A percentile compares a stretch with the other conserved stretches of the same genome.
Evolutionary conservation across 2,888 invertebrate genomes (phyloP).

Genomic region (Xiphydria camelus): DNA sequence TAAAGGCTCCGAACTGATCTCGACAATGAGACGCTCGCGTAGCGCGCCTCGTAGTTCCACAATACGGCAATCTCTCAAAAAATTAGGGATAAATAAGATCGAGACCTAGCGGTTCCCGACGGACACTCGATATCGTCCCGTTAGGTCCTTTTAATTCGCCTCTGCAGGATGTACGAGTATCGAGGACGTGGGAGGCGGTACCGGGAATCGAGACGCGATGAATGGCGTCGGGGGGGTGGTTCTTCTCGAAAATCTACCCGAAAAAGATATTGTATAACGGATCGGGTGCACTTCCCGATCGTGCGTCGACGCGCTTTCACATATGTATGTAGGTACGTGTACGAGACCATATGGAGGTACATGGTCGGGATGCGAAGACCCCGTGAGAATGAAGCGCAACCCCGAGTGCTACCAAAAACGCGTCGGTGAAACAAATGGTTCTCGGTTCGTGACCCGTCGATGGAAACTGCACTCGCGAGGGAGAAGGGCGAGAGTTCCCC

Average conservation of each 20-base stretch:
- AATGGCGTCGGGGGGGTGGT: neutral
- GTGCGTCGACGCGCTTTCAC: too few species aligned
- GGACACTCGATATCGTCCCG: constrained; percentile 52
- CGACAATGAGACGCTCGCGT: constrained; percentile 15
- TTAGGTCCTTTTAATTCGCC: constrained; percentile 43
- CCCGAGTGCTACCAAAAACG: too few species aligned
- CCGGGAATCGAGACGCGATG: neutral
- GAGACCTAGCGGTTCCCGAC: constrained; percentile 17
- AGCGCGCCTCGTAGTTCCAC: constrained; percentile 2
- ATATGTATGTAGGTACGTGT: too few species aligned
- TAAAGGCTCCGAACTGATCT: constrained; percentile 7
- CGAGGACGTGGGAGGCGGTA: constrained; percentile 28
- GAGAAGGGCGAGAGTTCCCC: too few species aligned
- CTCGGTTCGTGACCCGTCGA: too few species aligned
- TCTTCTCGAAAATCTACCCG: constrained; percentile 5
- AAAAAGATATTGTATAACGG: neutral
- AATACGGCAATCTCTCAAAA: constrained; percentile 12
- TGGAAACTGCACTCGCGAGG: too few species aligned
- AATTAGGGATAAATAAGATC: constrained; percentile 22
- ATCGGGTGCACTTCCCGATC: constrained; percentile 1
- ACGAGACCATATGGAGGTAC: too few species aligned
- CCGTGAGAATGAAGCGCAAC: too few species aligned
- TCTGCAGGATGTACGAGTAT: constrained; percentile 26
- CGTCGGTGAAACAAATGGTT: too few species aligned
- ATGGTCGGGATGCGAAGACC: too few species aligned